These are phyloP conservation scores for Delphinapterus leucas DNA, from an alignment of 2,113 vertebrate species.

Conservation along the genomic window DNA sequence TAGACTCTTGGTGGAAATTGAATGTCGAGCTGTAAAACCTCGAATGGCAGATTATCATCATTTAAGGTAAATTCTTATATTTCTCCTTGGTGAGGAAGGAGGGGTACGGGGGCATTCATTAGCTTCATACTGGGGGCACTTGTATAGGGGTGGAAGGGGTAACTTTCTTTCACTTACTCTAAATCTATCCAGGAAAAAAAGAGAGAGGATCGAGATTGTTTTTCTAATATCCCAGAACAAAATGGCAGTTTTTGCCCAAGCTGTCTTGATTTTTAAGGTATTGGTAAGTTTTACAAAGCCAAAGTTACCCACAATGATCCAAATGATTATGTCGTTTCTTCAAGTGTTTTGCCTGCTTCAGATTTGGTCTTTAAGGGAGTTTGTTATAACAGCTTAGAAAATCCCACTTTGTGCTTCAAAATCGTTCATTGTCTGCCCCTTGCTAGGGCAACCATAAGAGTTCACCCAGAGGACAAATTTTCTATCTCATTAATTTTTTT, in stretches of 20 bases:
- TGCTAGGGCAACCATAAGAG: constrained; percentile 90
- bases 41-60: constrained; percentile 80
- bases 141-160: neutral
- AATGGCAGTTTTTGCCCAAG: constrained; percentile 10
- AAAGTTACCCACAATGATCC: neutral
- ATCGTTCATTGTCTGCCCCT: constrained; percentile 85
- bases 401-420: constrained; percentile 81
- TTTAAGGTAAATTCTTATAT: constrained; percentile 83
- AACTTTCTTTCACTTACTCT: constrained; percentile 26
- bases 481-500: constrained; percentile 94
- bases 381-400: constrained; percentile 79
- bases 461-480: constrained; percentile 95
- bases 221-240: constrained; percentile 9
- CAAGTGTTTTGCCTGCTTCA: constrained; percentile 37
- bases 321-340: constrained; percentile 6
- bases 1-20: constrained; percentile 77
- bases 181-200: constrained; percentile 7
- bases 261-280: constrained; percentile 27
- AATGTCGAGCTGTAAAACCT: constrained; percentile 76
- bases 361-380: constrained; percentile 31
- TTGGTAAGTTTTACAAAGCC: constrained; percentile 20
- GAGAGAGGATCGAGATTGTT: neutral
- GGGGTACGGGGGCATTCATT: neutral
- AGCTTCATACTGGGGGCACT: neutral
- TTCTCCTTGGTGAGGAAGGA: constrained; percentile 34